Evolutionary conservation across 2,113 vertebrate species (phyloP).

Genomic region (Tragelaphus buxtoni): DNA sequence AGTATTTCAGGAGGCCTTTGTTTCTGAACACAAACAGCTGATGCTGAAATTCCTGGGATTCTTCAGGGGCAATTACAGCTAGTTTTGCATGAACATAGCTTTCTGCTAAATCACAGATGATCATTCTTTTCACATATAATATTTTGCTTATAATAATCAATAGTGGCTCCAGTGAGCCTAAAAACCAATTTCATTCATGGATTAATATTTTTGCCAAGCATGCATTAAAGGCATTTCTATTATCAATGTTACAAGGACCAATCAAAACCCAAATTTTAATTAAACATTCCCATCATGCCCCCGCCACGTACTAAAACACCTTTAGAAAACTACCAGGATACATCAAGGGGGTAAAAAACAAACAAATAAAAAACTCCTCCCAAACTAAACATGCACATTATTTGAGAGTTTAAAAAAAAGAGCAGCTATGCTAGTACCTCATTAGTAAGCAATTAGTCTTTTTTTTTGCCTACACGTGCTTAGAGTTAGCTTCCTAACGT

Average conservation of each 20-base stretch:
- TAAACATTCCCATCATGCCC: constrained; percentile 35
- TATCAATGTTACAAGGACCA: background rate
- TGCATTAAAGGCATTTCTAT: background rate
- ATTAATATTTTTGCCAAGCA: constrained; percentile 46
- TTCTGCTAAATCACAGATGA: constrained; percentile 64
- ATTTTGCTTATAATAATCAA: constrained; percentile 19
- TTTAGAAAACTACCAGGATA: background rate
- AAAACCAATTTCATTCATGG: background rate
- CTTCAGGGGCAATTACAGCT: constrained; percentile 71
- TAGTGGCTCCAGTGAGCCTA: background rate
- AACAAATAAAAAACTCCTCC: background rate
- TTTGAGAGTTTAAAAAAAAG: constrained; percentile 29
- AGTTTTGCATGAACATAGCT: constrained; percentile 67
- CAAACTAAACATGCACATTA: constrained; percentile 54
- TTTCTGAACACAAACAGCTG: constrained; percentile 81
- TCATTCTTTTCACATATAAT: background rate
- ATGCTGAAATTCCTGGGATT: constrained; percentile 80
- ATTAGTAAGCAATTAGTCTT: constrained; percentile 73
- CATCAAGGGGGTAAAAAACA: no score
- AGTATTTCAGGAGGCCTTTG: constrained; percentile 80
- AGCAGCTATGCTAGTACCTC: constrained; percentile 42
- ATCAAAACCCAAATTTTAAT: background rate
- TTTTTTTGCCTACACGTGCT: constrained; percentile 64
- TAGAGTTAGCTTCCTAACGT: background rate
- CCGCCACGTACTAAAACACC: background rate